A percentile compares a stretch with the other conserved stretches of the same genome.
phyloP scores from a whole-genome alignment of 2,797 vertebrate species.

The Sphenodon punctatus region DNA sequence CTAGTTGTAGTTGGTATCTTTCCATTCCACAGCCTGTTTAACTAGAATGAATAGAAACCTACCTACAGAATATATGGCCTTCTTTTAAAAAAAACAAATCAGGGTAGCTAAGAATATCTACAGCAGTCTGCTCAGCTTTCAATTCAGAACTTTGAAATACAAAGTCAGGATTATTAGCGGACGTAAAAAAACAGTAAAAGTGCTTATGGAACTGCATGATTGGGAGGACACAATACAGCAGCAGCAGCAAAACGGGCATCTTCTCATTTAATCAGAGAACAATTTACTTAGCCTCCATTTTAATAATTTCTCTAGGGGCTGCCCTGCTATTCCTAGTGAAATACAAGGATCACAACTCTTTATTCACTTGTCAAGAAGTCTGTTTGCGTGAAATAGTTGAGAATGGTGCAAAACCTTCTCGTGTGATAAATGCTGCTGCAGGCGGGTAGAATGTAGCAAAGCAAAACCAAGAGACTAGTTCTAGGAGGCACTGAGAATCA shows the following conservation, averaged over 20 bases:
- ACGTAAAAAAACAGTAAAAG: not conserved
- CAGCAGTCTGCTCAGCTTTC: not conserved
- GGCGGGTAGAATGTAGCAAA: conserved; percentile 24
- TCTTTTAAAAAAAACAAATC: too few relatives aligned
- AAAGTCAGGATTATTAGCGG: not conserved
- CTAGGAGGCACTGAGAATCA: conserved; percentile 13
- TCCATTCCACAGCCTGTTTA: not conserved
- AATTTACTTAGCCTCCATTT: not conserved
- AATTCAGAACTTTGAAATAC: not conserved
- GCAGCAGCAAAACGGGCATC: not conserved
- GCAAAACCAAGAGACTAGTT: not conserved
- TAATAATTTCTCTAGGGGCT: not conserved
- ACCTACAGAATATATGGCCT: not conserved
- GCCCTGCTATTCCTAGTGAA: not conserved
- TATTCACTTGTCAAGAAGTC: not conserved
- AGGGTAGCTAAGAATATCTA: not conserved
- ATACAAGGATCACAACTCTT: not conserved
- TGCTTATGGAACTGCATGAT: not conserved
- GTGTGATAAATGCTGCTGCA: conserved; percentile 22
- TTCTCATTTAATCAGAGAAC: not conserved
- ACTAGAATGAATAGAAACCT: not conserved
- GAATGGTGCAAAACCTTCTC: conserved; percentile 38
- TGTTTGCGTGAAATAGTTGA: not conserved
- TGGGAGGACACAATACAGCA: not conserved
- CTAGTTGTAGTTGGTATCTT: not conserved